Percentiles rank a stretch among this genome's conserved stretches.
phyloP scores from a whole-genome alignment of 2,113 vertebrate genomes.

The Aldabrachelys gigantea region DNA sequence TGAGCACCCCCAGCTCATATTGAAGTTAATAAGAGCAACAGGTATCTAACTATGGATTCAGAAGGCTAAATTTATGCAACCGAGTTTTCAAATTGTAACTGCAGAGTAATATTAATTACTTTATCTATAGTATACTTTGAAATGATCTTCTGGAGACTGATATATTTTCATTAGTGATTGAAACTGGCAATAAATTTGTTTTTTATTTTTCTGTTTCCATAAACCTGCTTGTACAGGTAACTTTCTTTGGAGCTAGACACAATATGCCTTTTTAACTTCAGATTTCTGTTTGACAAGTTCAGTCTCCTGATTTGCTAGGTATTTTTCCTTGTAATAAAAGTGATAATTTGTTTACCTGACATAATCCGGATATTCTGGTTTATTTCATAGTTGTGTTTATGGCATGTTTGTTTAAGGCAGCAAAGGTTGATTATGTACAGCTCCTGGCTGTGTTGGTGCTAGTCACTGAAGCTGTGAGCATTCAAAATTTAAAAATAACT shows the following conservation, averaged over 20 bases:
- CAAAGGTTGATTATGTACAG: background rate
- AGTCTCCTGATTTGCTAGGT: slow-evolving; percentile 1
- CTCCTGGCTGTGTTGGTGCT: slow-evolving; percentile 14
- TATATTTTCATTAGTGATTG: background rate
- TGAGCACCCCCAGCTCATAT: background rate
- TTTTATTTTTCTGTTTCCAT: background rate
- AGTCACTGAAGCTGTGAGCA: slow-evolving; percentile 5
- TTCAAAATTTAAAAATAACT: slow-evolving; percentile 11
- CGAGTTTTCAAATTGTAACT: background rate
- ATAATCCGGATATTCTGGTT: slow-evolving; percentile 41
- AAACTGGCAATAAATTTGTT: background rate
- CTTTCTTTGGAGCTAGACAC: background rate
- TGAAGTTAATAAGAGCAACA: background rate
- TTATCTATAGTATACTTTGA: background rate
- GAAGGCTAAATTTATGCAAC: background rate
- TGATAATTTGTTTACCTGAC: background rate
- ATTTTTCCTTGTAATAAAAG: slow-evolving; percentile 19
- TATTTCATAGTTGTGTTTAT: slow-evolving; percentile 39
- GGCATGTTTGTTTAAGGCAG: slow-evolving; percentile 47
- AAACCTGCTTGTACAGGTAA: background rate
- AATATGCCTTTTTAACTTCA: background rate
- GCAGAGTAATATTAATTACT: background rate
- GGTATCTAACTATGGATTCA: background rate
- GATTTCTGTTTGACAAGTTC: background rate
- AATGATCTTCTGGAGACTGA: background rate